These are phyloP conservation scores for Brachynemurus nebulosus DNA, from an alignment of 2,888 invertebrate species.

Conservation along the genomic window DNA sequence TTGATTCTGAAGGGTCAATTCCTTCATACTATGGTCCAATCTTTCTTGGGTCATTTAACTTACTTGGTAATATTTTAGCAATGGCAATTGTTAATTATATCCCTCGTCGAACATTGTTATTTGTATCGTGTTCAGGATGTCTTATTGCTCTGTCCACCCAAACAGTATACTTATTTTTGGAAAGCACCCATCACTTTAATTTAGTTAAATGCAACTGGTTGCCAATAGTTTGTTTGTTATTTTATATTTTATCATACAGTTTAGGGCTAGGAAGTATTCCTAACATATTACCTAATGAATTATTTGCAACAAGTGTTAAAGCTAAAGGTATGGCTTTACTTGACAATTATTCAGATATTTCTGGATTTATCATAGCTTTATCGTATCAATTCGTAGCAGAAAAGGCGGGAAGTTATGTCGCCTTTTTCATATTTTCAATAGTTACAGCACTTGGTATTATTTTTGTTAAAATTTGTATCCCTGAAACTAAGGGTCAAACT, in stretches of 20 bases:
- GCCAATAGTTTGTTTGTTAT: background rate
- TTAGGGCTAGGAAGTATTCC: constrained; percentile 29
- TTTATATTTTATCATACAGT: constrained; percentile 3
- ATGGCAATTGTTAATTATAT: constrained; percentile 26
- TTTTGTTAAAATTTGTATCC: constrained; percentile 27
- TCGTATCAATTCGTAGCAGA: constrained; percentile 30
- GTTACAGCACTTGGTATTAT: constrained; percentile 27
- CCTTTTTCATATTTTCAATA: constrained; percentile 27
- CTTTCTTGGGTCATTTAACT: constrained; percentile 25
- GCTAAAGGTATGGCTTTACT: constrained; percentile 29
- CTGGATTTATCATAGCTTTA: constrained; percentile 31
- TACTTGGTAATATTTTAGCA: constrained; percentile 18
- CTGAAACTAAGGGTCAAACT: constrained; percentile 32
- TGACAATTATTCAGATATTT: constrained; percentile 26
- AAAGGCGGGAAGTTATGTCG: constrained; percentile 26
- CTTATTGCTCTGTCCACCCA: constrained; percentile 23
- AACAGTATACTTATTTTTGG: constrained; percentile 23
- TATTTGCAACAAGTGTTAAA: constrained; percentile 31
- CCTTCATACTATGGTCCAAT: constrained; percentile 26
- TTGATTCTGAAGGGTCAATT: constrained; percentile 23
- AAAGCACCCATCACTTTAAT: constrained; percentile 19
- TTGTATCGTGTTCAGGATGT: constrained; percentile 25
- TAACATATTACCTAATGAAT: constrained; percentile 31
- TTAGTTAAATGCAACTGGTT: constrained; percentile 19
- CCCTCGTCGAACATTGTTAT: constrained; percentile 26